A percentile compares a stretch with the other conserved stretches of the same genome.
These are phyloP conservation scores for Macrosteles quadrilineatus DNA, from an alignment of 1,140 invertebrate genomes.

Conservation along the genomic window DNA sequence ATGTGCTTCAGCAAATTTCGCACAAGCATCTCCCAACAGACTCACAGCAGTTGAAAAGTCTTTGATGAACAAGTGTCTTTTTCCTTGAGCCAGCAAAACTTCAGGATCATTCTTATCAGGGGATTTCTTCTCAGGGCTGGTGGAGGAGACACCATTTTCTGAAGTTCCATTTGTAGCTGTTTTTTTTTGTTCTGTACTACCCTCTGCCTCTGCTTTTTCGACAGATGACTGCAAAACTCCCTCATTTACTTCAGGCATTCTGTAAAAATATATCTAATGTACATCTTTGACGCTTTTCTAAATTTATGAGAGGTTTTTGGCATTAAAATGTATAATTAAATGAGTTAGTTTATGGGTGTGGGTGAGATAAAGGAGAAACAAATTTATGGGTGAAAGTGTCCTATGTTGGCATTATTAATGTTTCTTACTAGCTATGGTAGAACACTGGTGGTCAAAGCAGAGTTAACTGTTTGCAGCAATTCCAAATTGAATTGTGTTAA, in stretches of 20 bases:
- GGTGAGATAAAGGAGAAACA: too few species aligned
- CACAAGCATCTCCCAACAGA: slow-evolving; percentile 74
- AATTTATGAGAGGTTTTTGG: too few species aligned
- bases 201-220: neutral
- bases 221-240: neutral
- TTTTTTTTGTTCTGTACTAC: neutral
- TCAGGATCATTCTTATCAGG: slow-evolving; percentile 1
- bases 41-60: slow-evolving; percentile 76
- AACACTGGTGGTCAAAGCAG: too few species aligned
- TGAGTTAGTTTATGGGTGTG: too few species aligned
- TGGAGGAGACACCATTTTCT: neutral
- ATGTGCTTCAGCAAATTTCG: slow-evolving; percentile 66
- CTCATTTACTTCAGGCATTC: slow-evolving; percentile 4
- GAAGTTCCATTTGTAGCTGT: neutral
- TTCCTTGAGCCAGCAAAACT: slow-evolving; percentile 25
- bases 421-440: too few species aligned
- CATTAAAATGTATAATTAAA: too few species aligned
- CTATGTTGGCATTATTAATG: too few species aligned
- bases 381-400: too few species aligned
- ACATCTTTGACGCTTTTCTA: too few species aligned
- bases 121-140: slow-evolving; percentile 3
- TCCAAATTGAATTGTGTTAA: too few species aligned
- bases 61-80: slow-evolving; percentile 63
- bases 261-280: too few species aligned
- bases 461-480: too few species aligned